phyloP scores from a whole-genome alignment of 2,888 invertebrate species.

The Dolichomitus sp. region DNA sequence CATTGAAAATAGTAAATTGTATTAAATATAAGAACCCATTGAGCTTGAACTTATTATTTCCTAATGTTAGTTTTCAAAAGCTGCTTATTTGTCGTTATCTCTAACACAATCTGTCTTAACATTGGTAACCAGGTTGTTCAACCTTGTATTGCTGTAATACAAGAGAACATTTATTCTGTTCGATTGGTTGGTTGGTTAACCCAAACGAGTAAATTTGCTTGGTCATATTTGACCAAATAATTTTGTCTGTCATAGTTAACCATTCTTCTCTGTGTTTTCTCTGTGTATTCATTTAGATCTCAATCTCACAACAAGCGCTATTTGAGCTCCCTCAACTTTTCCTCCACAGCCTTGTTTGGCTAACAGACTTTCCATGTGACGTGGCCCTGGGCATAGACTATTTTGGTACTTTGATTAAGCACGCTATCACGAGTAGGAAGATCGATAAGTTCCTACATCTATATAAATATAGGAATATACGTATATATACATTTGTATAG shows the following conservation, averaged over 20 bases:
- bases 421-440: constrained; percentile 34
- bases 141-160: neutral
- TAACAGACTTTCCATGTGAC: constrained; percentile 4
- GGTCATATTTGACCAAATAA: neutral
- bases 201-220: too few relatives aligned
- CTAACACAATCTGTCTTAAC: neutral
- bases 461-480: constrained; percentile 15
- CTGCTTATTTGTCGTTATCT: neutral
- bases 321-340: constrained; percentile 4
- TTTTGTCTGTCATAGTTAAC: neutral
- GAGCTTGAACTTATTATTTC: neutral
- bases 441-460: constrained; percentile 49
- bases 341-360: constrained; percentile 7
- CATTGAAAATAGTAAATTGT: constrained; percentile 61
- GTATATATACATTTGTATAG: constrained; percentile 11
- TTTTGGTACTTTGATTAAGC: constrained; percentile 49
- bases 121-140: neutral
- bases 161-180: too few relatives aligned
- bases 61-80: neutral
- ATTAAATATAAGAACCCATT: neutral
- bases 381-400: constrained; percentile 39
- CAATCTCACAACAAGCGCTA: neutral
- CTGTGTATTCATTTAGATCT: neutral
- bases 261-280: neutral
- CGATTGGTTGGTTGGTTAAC: too few relatives aligned